A percentile compares a stretch with the other conserved stretches of the same genome.
phyloP scores from a whole-genome alignment of 2,888 invertebrate species.

The Phasia obesa region DNA sequence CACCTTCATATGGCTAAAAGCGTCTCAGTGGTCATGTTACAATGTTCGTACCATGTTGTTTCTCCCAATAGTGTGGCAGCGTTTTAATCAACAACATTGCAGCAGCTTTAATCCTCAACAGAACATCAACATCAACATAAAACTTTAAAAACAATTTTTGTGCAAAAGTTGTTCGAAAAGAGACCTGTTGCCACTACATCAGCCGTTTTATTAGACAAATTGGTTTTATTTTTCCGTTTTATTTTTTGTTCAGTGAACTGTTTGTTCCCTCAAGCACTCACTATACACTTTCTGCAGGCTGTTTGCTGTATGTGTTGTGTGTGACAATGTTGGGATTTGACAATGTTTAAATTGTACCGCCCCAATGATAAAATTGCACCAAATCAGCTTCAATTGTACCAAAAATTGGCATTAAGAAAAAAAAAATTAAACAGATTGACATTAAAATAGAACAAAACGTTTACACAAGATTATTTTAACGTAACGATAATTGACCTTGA shows the following conservation, averaged over 20 bases:
- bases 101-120: constrained; percentile 50
- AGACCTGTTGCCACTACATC: constrained; percentile 69
- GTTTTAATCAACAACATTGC: constrained; percentile 3
- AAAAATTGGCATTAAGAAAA: no score
- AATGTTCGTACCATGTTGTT: constrained; percentile 36
- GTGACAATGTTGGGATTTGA: background rate
- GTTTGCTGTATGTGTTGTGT: constrained; percentile 31
- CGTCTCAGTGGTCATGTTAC: constrained; percentile 69
- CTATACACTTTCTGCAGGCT: background rate
- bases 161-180: constrained; percentile 41
- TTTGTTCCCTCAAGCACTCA: constrained; percentile 26
- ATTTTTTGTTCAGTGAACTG: constrained; percentile 34
- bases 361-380: no score
- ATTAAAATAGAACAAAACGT: no score
- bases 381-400: no score
- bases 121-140: constrained; percentile 32
- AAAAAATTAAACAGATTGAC: no score
- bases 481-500: no score
- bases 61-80: constrained; percentile 24
- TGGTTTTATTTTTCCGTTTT: constrained; percentile 64
- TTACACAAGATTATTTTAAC: no score
- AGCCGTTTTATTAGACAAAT: constrained; percentile 73
- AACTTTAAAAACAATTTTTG: constrained; percentile 22
- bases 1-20: constrained; percentile 73
- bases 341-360: no score